phyloP scores from a whole-genome alignment of 2,797 vertebrate species.

The Phataginus tricuspis region DNA sequence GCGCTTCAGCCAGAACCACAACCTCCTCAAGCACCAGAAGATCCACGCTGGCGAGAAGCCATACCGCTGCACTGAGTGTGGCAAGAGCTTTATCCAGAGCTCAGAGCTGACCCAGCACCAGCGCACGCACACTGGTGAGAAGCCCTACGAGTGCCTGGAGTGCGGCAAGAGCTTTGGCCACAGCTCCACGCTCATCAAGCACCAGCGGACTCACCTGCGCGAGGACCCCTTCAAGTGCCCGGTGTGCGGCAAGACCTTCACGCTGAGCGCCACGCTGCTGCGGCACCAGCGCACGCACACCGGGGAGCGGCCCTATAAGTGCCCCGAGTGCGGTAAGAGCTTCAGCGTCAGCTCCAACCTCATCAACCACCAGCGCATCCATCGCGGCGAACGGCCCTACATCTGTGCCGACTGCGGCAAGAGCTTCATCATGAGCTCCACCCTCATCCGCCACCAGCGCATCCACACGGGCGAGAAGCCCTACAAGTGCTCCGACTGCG shows the following conservation, averaged over 20 bases:
- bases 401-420: constrained; percentile 81
- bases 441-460: constrained; percentile 81
- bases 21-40: constrained; percentile 83
- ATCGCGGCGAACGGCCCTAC: constrained; percentile 80
- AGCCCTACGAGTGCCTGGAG: constrained; percentile 81
- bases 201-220: constrained; percentile 81
- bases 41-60: constrained; percentile 82
- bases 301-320: constrained; percentile 80
- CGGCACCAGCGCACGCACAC: constrained; percentile 82
- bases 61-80: constrained; percentile 81
- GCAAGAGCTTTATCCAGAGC: constrained; percentile 84
- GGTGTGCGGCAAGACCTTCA: constrained; percentile 80
- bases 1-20: constrained; percentile 82
- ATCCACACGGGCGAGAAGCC: constrained; percentile 82
- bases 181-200: constrained; percentile 82
- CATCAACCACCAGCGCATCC: constrained; percentile 83
- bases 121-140: constrained; percentile 80
- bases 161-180: constrained; percentile 83
- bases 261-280: constrained; percentile 79
- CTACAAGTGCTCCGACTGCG: constrained; percentile 81
- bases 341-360: constrained; percentile 82
- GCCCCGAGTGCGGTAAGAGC: constrained; percentile 80
- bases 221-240: constrained; percentile 82
- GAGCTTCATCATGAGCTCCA: constrained; percentile 83
- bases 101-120: constrained; percentile 81